Conservation (phyloP, 2,113 vertebrate species). For the Emydocephalus ijimae region DNA sequence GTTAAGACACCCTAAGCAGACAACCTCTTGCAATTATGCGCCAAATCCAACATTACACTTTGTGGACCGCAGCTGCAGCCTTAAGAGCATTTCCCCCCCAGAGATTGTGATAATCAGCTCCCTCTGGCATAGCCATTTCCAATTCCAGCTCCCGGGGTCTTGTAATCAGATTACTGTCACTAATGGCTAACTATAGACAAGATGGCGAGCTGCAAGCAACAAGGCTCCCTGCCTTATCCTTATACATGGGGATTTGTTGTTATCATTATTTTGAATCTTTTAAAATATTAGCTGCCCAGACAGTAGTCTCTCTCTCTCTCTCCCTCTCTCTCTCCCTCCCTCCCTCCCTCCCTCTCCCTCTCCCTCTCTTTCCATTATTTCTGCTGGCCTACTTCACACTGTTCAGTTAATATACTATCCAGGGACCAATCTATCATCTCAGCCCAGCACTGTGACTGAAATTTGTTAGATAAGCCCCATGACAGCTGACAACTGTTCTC, state of each 20-base stretch:
- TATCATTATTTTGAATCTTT: too few relatives aligned
- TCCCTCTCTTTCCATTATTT: background rate
- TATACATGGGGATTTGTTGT: too few relatives aligned
- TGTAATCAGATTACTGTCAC: constrained; percentile 13
- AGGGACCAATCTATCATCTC: background rate
- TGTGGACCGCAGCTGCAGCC: background rate
- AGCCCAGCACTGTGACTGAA: fast-evolving
- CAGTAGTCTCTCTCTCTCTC: too few relatives aligned
- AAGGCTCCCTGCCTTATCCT: background rate
- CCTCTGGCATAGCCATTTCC: constrained; percentile 1
- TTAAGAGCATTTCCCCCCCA: background rate
- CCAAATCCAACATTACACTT: background rate
- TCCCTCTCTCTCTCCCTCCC: background rate
- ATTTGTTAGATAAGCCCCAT: background rate
- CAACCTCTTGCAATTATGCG: background rate
- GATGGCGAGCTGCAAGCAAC: fast-evolving
- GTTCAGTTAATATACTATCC: background rate
- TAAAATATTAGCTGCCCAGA: too few relatives aligned
- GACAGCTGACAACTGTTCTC: background rate
- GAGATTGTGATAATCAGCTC: background rate
- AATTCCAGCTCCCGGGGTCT: background rate
- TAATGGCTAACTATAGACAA: background rate
- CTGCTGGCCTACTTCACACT: background rate
- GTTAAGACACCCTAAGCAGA: background rate
- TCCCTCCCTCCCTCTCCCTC: too few relatives aligned